These are phyloP conservation scores for Pomatostomus ruficeps DNA, from an alignment of 2,113 vertebrate species.

Conservation along the genomic window DNA sequence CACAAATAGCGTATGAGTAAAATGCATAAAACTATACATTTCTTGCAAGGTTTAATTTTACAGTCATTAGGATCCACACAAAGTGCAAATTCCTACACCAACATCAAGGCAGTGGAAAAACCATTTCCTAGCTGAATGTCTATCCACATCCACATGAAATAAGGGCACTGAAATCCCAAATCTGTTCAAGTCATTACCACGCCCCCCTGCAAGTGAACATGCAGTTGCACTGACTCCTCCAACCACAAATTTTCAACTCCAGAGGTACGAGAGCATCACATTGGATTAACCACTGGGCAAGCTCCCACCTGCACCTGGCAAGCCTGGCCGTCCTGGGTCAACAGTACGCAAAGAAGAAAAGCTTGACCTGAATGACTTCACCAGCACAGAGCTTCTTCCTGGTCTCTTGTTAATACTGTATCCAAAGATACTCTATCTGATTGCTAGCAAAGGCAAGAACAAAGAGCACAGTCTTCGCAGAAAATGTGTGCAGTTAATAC, in stretches of 20 bases:
- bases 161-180: neutral
- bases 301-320: neutral
- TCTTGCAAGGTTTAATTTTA: neutral
- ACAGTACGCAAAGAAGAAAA: accelerated
- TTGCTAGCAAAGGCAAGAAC: neutral
- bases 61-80: neutral
- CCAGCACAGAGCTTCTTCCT: neutral
- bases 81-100: neutral
- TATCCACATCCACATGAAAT: neutral
- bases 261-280: neutral
- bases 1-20: neutral
- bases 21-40: neutral
- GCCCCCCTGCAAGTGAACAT: neutral
- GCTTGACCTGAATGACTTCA: neutral
- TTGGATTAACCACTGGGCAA: neutral
- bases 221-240: neutral
- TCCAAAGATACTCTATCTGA: neutral
- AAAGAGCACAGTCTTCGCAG: neutral
- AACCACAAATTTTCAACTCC: neutral
- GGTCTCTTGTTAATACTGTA: neutral
- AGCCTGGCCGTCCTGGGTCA: neutral
- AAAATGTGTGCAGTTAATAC: neutral
- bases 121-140: neutral
- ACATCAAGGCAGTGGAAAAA: neutral
- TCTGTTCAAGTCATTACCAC: neutral